Evolutionary conservation across 1,140 invertebrate species (phyloP).

Genomic region (Eulimnadia texana): DNA sequence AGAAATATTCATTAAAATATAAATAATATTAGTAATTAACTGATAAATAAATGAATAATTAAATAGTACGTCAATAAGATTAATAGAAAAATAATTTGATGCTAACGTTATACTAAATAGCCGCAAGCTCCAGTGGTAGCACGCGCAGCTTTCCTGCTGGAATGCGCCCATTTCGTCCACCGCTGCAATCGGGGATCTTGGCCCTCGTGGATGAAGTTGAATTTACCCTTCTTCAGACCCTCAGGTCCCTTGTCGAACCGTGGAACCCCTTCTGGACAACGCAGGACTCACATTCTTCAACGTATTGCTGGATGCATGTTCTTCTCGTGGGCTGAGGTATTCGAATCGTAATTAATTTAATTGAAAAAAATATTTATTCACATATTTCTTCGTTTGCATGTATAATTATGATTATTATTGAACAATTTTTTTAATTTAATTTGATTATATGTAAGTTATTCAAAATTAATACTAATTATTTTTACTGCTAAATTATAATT

Average conservation of each 20-base stretch:
- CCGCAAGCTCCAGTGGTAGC: slow-evolving; percentile 75
- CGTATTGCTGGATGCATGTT: slow-evolving; percentile 88
- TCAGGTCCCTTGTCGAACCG: slow-evolving; percentile 30
- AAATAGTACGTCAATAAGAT: too few relatives aligned
- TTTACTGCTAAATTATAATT: too few relatives aligned
- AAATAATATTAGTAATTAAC: too few relatives aligned
- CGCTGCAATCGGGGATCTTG: slow-evolving; percentile 94
- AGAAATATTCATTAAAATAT: too few relatives aligned
- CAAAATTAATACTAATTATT: too few relatives aligned
- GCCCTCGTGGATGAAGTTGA: slow-evolving; percentile 88
- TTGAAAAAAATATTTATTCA: slow-evolving; percentile 6
- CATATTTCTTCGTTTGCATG: neutral
- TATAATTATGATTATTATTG: slow-evolving; percentile 7
- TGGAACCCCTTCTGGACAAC: slow-evolving; percentile 39
- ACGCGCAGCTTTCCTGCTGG: slow-evolving; percentile 75
- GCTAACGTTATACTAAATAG: slow-evolving; percentile 4
- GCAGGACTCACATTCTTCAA: slow-evolving; percentile 67
- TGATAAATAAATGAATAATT: too few relatives aligned
- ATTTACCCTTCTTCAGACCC: slow-evolving; percentile 50
- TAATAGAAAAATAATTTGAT: too few relatives aligned
- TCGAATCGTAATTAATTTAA: slow-evolving; percentile 17
- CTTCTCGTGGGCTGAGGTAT: slow-evolving; percentile 90
- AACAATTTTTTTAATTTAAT: slow-evolving; percentile 9
- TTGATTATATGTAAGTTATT: too few relatives aligned
- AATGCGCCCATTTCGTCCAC: slow-evolving; percentile 92